These are phyloP conservation scores for Heterotis niloticus DNA, from an alignment of 2,113 vertebrate genomes.

Conservation along the genomic window DNA sequence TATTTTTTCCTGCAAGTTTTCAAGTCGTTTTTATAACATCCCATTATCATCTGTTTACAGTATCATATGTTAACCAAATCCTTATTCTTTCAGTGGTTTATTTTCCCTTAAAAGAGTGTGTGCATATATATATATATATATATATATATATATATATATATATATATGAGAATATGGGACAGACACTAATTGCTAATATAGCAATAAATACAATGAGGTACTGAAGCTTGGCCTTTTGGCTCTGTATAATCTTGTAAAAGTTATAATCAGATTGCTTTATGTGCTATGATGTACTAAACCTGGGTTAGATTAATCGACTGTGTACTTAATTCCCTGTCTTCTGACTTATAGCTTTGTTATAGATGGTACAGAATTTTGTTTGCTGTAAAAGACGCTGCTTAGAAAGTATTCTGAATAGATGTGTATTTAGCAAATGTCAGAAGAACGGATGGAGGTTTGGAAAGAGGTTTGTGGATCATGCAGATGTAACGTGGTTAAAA, in stretches of 20 bases:
- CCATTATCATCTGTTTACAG: constrained; percentile 48
- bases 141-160: constrained; percentile 46
- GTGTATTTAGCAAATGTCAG: constrained; percentile 35
- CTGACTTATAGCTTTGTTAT: constrained; percentile 55
- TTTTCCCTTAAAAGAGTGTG: constrained; percentile 77
- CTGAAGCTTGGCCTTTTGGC: constrained; percentile 76
- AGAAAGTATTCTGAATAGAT: constrained; percentile 40
- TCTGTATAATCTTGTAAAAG: constrained; percentile 79
- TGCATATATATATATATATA: constrained; percentile 66
- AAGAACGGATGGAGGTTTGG: constrained; percentile 22
- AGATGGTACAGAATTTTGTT: constrained; percentile 72
- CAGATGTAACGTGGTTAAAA: constrained; percentile 27
- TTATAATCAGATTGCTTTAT: constrained; percentile 77
- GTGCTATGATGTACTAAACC: constrained; percentile 76
- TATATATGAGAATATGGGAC: constrained; percentile 12
- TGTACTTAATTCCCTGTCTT: constrained; percentile 56
- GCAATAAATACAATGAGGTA: constrained; percentile 87
- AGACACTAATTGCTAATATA: constrained; percentile 73
- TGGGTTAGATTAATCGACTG: constrained; percentile 60
- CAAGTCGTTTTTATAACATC: constrained; percentile 83
- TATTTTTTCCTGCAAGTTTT: constrained; percentile 67
- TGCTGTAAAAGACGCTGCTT: constrained; percentile 77
- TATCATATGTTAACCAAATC: constrained; percentile 69
- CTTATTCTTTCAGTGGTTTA: constrained; percentile 81
- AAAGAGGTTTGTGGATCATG: constrained; percentile 33